Evolutionary conservation across 2,797 vertebrate genomes (phyloP).

Genomic region (Anguilla obscura): DNA sequence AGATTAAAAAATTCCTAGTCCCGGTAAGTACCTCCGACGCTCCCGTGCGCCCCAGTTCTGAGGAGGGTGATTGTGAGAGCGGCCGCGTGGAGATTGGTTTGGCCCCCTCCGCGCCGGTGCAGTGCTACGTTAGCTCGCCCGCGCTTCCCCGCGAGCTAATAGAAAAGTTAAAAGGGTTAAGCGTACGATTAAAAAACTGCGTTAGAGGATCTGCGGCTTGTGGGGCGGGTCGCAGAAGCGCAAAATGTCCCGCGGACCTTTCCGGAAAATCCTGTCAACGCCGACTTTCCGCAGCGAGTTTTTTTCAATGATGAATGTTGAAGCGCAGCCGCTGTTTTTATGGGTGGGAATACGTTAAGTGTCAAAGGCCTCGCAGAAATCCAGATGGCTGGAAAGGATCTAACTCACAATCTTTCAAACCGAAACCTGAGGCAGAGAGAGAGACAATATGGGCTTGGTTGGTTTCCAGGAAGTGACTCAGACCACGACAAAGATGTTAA

Average conservation of each 20-base stretch:
- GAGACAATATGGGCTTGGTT: not conserved
- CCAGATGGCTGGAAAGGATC: not conserved
- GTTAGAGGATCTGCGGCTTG: not conserved
- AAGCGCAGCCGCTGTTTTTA: conserved; percentile 4
- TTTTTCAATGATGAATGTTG: conserved; percentile 3
- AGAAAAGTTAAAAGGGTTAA: conserved; percentile 34
- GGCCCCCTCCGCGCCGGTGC: conserved; percentile 20
- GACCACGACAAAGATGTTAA: not conserved
- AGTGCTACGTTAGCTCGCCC: conserved; percentile 37
- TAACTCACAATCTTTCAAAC: not conserved
- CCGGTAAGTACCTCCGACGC: conserved; percentile 82
- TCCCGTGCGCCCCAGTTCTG: conserved; percentile 35
- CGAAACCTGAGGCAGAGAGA: not conserved
- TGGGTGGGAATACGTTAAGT: not conserved
- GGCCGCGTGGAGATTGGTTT: conserved; percentile 29
- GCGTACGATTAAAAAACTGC: conserved; percentile 34
- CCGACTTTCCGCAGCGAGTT: not conserved
- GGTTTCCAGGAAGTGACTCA: not conserved
- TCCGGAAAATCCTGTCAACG: not conserved
- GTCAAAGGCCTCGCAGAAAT: not conserved
- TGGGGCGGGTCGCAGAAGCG: too few relatives aligned
- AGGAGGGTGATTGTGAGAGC: conserved; percentile 35
- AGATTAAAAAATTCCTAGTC: conserved; percentile 99
- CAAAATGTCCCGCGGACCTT: not conserved
- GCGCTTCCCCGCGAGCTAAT: conserved; percentile 34